phyloP scores from a whole-genome alignment of 2,797 vertebrate species.

The Hyperoplus immaculatus region DNA sequence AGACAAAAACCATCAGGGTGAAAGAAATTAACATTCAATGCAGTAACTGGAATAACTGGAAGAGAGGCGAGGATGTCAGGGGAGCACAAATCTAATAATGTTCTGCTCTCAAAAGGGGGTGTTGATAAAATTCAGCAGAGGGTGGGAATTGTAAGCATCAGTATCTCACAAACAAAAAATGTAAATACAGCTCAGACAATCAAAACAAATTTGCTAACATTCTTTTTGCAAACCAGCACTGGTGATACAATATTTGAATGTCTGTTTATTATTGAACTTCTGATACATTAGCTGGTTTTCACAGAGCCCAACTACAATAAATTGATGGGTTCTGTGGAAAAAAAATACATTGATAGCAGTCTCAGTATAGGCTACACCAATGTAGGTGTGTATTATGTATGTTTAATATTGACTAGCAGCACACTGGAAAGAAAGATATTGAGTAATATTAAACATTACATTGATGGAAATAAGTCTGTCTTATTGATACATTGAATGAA shows the following conservation, averaged over 20 bases:
- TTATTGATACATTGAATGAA: background rate
- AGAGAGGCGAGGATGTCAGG: constrained; percentile 24
- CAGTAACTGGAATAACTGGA: constrained; percentile 25
- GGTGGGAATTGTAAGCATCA: background rate
- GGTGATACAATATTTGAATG: background rate
- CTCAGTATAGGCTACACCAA: background rate
- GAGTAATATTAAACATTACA: background rate
- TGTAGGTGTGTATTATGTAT: background rate
- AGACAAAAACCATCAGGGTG: constrained; percentile 10
- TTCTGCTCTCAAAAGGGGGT: constrained; percentile 2
- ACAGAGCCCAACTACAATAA: background rate
- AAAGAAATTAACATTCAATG: constrained; percentile 34
- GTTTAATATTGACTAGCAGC: constrained; percentile 1
- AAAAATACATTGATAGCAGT: background rate
- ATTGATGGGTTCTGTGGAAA: constrained; percentile 1
- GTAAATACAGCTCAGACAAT: background rate
- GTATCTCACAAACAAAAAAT: background rate
- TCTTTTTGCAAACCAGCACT: background rate
- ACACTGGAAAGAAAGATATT: constrained; percentile 1
- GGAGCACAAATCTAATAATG: constrained; percentile 17
- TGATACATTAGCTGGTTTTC: background rate
- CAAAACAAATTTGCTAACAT: background rate
- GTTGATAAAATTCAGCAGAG: constrained; percentile 24
- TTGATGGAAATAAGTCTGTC: constrained; percentile 6
- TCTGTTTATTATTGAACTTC: background rate